Evolutionary conservation across 2,888 invertebrate genomes (phyloP), one percentile per base, ranked within the genome.

Genomic region (Busseola fusca): DNA sequence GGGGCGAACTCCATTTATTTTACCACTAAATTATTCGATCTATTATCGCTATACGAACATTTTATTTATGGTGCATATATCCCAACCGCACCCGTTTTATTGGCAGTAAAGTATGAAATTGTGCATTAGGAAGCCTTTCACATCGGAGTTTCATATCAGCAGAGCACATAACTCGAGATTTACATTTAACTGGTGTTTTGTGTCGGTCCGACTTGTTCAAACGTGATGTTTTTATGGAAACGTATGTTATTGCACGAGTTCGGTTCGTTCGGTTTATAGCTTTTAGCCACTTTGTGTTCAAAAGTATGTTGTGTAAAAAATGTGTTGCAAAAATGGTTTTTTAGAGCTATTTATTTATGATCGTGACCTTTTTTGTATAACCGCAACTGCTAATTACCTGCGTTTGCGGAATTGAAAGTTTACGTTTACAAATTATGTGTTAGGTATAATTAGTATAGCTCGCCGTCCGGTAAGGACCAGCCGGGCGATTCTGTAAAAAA

Each of bases 21-120:
- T 89, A 92, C 92, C 93, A 91, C 93, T 88, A 93, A 93, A 93
- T 93, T 93, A 93, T 93, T 91, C 91, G 89, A 91, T 92, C 93
- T 93, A 93, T 92, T 92, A 91, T 91, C 88, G 87, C 88, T 90
- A 89, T 91, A 92, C 92, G 92, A 92, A 93, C 91, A 91, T 89
- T 85, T 88, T 94, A 92, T 94, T 93, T 94, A 93, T 89, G 92
- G 85, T 85, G 87, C 89, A 88, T 89, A 89, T 91, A 91, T 90
- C 87, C 89, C 88, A 85, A 86, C 88, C 86, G 87, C 88, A 86
- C 87, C 87, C 90, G 89, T 82, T 92, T 95, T 95, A 95, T 93
- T 88, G 93, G 90, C 90, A 93, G 85, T 95, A 94, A 95, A 95
- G 91, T 92, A 92, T 91, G 91, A 93, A 94, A 94, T 93, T 93